These are phyloP conservation scores for Campylomormyrus tamandua DNA, from an alignment of 2,113 vertebrate species.

Conservation along the genomic window DNA sequence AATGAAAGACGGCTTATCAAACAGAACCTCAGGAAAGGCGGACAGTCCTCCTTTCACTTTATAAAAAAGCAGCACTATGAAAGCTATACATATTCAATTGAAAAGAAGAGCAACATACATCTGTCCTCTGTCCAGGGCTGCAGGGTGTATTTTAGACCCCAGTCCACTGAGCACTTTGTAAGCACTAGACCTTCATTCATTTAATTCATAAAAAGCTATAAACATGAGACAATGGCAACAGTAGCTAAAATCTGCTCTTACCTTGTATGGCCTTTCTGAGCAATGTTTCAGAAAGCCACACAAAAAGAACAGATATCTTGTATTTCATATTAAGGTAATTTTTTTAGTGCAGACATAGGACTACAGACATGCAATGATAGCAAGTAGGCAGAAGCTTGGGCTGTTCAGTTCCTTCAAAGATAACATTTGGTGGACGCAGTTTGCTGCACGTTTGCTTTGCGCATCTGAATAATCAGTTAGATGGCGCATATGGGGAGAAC, in stretches of 20 bases:
- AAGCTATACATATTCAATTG: background rate
- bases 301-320: background rate
- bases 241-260: background rate
- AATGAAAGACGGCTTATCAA: background rate
- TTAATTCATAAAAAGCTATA: background rate
- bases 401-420: no score
- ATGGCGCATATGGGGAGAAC: background rate
- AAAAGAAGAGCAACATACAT: background rate
- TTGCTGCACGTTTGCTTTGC: no score
- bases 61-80: background rate
- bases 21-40: background rate
- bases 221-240: background rate
- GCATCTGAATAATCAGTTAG: background rate
- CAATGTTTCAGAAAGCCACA: background rate
- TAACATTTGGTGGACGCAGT: no score
- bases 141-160: background rate
- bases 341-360: background rate
- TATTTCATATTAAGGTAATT: background rate
- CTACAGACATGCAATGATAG: background rate
- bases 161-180: no score
- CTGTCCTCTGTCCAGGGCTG: background rate
- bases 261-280: background rate
- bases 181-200: background rate
- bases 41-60: background rate
- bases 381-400: no score